Percentiles rank a stretch among this genome's conserved stretches.
Conservation (phyloP, 2,888 invertebrate genomes). For the Amphipoea lucens region DNA sequence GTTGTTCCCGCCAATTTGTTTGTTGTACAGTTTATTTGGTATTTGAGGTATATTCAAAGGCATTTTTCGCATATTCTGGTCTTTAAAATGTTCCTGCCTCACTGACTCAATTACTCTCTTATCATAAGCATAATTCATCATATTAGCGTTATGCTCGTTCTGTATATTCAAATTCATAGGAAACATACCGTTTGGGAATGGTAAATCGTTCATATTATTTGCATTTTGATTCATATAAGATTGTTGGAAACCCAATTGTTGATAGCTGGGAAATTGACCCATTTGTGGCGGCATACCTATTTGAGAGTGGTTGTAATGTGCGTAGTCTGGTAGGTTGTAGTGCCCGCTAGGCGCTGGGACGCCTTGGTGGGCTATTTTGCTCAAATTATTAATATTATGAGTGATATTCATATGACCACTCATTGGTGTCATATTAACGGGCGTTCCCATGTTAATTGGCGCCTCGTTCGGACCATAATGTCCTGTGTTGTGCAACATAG, state of each 20-base stretch:
- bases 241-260: slow-evolving; percentile 72
- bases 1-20: slow-evolving; percentile 63
- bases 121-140: slow-evolving; percentile 66
- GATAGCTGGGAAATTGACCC: slow-evolving; percentile 75
- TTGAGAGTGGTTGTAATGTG: slow-evolving; percentile 73
- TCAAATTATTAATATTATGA: slow-evolving; percentile 79
- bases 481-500: slow-evolving; percentile 86
- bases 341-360: slow-evolving; percentile 70
- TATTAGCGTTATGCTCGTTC: slow-evolving; percentile 64
- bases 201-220: slow-evolving; percentile 65
- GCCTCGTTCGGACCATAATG: slow-evolving; percentile 81
- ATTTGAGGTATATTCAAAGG: slow-evolving; percentile 78
- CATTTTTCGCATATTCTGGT: slow-evolving; percentile 54
- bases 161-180: slow-evolving; percentile 80
- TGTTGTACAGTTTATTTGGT: slow-evolving; percentile 74
- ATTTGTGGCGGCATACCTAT: slow-evolving; percentile 74
- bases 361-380: slow-evolving; percentile 77
- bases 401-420: slow-evolving; percentile 74
- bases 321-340: slow-evolving; percentile 77
- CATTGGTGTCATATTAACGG: slow-evolving; percentile 78
- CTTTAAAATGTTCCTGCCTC: slow-evolving; percentile 45
- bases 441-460: slow-evolving; percentile 78
- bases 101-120: slow-evolving; percentile 52
- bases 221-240: slow-evolving; percentile 71
- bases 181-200: slow-evolving; percentile 75